A percentile compares a stretch with the other conserved stretches of the same genome.
These are phyloP conservation scores for Sternotherus odoratus DNA, from an alignment of 2,797 vertebrate species.

Conservation along the genomic window DNA sequence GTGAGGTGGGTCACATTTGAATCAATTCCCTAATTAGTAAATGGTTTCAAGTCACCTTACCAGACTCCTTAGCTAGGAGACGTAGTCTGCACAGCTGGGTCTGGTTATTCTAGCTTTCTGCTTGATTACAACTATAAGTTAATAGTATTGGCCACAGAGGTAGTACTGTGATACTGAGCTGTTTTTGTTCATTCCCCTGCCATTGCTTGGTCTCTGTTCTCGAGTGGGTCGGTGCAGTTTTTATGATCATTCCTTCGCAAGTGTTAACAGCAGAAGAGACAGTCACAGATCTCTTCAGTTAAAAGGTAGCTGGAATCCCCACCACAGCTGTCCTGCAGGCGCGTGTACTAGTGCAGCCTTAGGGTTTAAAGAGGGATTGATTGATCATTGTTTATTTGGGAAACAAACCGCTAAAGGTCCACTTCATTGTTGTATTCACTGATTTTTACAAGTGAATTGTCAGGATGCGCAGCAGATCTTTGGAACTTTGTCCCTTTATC, in stretches of 20 bases:
- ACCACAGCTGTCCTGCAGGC: neutral
- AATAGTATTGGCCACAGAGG: fast-evolving
- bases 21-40: neutral
- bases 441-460: slow-evolving; percentile 44
- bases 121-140: neutral
- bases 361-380: neutral
- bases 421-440: slow-evolving; percentile 3
- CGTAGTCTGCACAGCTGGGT: neutral
- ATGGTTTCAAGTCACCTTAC: neutral
- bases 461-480: slow-evolving; percentile 56
- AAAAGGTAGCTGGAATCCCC: neutral
- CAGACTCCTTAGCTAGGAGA: neutral
- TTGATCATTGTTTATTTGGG: neutral
- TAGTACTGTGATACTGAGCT: neutral
- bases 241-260: neutral
- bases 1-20: neutral
- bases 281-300: fast-evolving
- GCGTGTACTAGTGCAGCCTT: neutral
- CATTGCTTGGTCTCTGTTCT: fast-evolving
- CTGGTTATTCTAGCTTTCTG: fast-evolving
- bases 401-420: slow-evolving; percentile 33
- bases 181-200: neutral
- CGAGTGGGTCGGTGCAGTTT: neutral
- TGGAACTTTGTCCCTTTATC: slow-evolving; percentile 75
- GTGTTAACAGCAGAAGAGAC: neutral